Evolutionary conservation across 2,797 vertebrate species (phyloP), one percentile per base, ranked within the genome.

Genomic region (Hapalemur alaotrensis): DNA sequence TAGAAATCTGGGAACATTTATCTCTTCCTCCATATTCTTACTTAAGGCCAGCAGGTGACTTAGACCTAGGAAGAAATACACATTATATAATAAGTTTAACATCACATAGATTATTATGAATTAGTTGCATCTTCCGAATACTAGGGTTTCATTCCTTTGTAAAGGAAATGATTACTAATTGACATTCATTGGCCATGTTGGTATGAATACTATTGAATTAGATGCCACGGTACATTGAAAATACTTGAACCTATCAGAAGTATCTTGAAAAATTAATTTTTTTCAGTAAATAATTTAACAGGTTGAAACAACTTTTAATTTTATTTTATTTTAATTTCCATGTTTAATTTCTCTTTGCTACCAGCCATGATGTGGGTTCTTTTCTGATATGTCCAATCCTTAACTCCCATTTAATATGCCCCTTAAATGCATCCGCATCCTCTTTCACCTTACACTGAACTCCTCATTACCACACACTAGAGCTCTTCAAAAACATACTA

Each of bases 321-420:
- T 89, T 11, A 15, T 82, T 72, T 48, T 13, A 48, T 43, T 61
- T 76, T 43, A 48, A 35, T 69, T 92, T 79, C 35, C 20, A 35
- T 14, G 18, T 80, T 91, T 83, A 69, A 80, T 76, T 95, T 93
- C 70, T 65, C 38, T 80, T 95, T 86, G 57, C 35, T 73, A 81
- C 7, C 6, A 61, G 20, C 8, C 25, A 5, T 28, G 18, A 22
- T 38, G 4, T 41, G 41, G 41, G 41, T 5, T 61, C 25, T 25
- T 50, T 84, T 88, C 35, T 81, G 15, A 7, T 52, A 38, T 65
- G 82, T 87, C 38, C 10, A 35, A 50, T 50, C 46, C 35, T 28
- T 54, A 61, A 4, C 0, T n/a, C 25, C 10, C 14, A 22, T 75
- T 84, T 38, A 79, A 28, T 38, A 92, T 17, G 32, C 25, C n/a